Evolutionary conservation across 2,797 vertebrate genomes (phyloP).

Genomic region (Bovichtus diacanthus): DNA sequence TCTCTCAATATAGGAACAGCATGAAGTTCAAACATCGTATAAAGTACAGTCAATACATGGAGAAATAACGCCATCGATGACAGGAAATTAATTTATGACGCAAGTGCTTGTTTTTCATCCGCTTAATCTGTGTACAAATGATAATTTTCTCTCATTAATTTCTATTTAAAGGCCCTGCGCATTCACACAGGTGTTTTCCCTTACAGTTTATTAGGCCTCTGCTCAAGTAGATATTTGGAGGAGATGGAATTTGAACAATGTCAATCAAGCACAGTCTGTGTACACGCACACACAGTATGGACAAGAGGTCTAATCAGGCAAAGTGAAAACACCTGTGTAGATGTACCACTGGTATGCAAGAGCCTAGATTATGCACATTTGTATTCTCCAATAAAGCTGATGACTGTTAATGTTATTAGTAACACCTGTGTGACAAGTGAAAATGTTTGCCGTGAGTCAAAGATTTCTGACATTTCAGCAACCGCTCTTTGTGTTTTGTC

Average conservation of each 20-base stretch:
- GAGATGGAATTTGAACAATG: not conserved
- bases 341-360: not conserved
- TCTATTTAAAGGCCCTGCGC: not conserved
- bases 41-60: not conserved
- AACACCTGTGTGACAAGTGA: not conserved
- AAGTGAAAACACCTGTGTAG: not conserved
- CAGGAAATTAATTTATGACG: not conserved
- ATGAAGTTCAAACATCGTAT: not conserved
- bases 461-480: constrained; percentile 8
- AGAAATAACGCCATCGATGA: not conserved
- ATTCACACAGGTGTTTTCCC: not conserved
- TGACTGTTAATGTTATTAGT: not conserved
- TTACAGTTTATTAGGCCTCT: not conserved
- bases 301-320: not conserved
- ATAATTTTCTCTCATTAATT: not conserved
- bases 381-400: not conserved
- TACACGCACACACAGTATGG: not conserved
- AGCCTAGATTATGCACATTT: not conserved
- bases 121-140: not conserved
- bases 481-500: constrained; percentile 19
- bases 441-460: not conserved
- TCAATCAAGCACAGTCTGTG: not conserved
- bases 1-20: not conserved
- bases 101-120: not conserved
- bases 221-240: not conserved